Evolutionary conservation across 2,888 invertebrate genomes (phyloP).

Genomic region (Alcis repandata): DNA sequence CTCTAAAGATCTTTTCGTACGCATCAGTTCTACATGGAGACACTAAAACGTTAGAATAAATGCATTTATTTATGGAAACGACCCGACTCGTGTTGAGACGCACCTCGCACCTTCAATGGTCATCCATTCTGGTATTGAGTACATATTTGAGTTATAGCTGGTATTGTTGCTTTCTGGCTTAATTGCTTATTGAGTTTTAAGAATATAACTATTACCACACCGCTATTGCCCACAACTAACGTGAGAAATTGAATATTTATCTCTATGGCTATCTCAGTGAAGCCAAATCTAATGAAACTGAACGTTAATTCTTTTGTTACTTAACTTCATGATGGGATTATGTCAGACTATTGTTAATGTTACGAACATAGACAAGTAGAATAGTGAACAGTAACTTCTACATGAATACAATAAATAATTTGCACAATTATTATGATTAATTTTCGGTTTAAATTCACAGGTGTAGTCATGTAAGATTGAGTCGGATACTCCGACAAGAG

Average conservation of each 20-base stretch:
- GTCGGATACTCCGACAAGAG: no score
- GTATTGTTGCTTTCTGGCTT: conserved; percentile 17
- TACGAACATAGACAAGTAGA: conserved; percentile 15
- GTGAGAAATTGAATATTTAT: conserved; percentile 66
- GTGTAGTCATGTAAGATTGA: no score
- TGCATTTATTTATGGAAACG: no score
- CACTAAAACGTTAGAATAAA: no score
- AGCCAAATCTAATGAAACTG: conserved; percentile 58
- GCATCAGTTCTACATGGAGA: no score
- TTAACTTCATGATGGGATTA: conserved; percentile 55
- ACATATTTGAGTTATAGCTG: background rate
- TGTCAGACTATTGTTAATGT: conserved; percentile 38
- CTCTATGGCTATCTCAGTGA: conserved; percentile 52
- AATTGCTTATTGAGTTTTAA: conserved; percentile 50
- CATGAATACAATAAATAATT: conserved; percentile 3
- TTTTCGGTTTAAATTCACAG: no score
- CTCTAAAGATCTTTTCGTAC: no score
- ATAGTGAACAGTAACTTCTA: conserved; percentile 1
- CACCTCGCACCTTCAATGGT: no score
- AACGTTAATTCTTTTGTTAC: conserved; percentile 60
- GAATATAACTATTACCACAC: conserved; percentile 62
- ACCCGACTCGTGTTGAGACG: no score
- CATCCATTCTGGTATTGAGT: background rate
- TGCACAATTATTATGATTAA: conserved; percentile 5
- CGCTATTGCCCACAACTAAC: conserved; percentile 60